Conservation (phyloP, 2,797 vertebrate species). For the Helicolenus hilgendorfi region DNA sequence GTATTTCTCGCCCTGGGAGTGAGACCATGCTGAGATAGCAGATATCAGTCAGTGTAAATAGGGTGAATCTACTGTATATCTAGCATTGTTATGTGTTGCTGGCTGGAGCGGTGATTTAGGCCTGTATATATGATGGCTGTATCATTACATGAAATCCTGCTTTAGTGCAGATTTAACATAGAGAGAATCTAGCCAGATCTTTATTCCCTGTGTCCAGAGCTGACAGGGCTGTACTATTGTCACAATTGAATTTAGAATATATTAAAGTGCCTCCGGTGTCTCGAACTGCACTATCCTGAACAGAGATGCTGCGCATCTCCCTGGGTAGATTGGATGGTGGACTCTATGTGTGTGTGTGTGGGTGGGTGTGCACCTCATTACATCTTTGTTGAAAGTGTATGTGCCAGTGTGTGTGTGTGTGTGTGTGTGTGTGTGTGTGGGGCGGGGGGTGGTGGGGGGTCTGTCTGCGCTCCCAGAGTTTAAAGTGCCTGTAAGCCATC, state of each 20-base stretch:
- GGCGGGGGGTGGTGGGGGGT: background rate
- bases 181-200: slow-evolving; percentile 20
- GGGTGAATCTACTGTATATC: background rate
- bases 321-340: slow-evolving; percentile 36
- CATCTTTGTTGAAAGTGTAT: background rate
- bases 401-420: background rate
- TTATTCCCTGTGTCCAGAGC: slow-evolving; percentile 45
- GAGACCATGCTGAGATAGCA: background rate
- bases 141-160: slow-evolving; percentile 36
- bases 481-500: slow-evolving; percentile 75
- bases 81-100: background rate
- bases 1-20: background rate
- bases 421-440: background rate
- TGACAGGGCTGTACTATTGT: slow-evolving; percentile 30
- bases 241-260: slow-evolving; percentile 68
- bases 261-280: slow-evolving; percentile 71
- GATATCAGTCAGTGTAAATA: background rate
- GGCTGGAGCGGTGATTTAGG: background rate
- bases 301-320: slow-evolving; percentile 45
- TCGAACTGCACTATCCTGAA: slow-evolving; percentile 30
- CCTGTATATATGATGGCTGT: background rate
- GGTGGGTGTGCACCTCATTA: background rate
- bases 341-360: background rate
- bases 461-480: background rate
- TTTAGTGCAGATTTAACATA: slow-evolving; percentile 20